Evolutionary conservation across 2,113 vertebrate genomes (phyloP), one percentile per base, ranked within the genome.

Genomic region (Myanophis thanlyinensis): DNA sequence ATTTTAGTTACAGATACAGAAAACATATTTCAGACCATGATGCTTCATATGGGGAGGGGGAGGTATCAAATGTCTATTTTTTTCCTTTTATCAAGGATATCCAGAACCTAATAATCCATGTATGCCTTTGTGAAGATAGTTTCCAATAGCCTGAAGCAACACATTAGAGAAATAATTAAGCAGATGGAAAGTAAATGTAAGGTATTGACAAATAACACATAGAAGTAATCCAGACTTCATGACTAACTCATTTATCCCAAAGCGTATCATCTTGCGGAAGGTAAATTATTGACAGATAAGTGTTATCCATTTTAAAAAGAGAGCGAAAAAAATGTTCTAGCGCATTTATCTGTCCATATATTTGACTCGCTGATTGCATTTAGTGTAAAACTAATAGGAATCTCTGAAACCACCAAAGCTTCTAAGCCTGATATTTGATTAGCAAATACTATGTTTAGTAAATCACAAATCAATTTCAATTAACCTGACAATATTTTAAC

Each of bases 401-500:
- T 91, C 90, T 73, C 84, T 91, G 90, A 94, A 90, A 91, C 86
- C 87, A 51, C 46, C 13, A 93, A 93, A 44, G 93, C 84, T 92
- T 91, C 84, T 87, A 73, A 95, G 62, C 90, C 89, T 4, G 0
- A 91, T 85, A 88, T 93, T 93, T 95, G 87, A 96, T 97, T 95
- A 97, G 93, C 80, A 96, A 95, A 96, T 95, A 52, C 91, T 92
- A 93, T 91, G 67, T 95, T 96, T 96, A 95, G 94, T 93, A 95
- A 92, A 93, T 80, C 47, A 47, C 94, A 95, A 97, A 97, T 97
- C 96, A 97, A 97, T 98, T 97, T 95, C 95, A 96, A 97, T 97
- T 97, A 97, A 95, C 94, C 87, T 96, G 94, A 96, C 95, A 96
- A 95, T 97, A 97, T 96, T 97, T 97, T 97, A 97, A 97, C 96